Percentiles rank a stretch among this genome's conserved stretches.
These are phyloP conservation scores for Drosophila mayri DNA, from an alignment of 1,140 invertebrate species.

Conservation along the genomic window DNA sequence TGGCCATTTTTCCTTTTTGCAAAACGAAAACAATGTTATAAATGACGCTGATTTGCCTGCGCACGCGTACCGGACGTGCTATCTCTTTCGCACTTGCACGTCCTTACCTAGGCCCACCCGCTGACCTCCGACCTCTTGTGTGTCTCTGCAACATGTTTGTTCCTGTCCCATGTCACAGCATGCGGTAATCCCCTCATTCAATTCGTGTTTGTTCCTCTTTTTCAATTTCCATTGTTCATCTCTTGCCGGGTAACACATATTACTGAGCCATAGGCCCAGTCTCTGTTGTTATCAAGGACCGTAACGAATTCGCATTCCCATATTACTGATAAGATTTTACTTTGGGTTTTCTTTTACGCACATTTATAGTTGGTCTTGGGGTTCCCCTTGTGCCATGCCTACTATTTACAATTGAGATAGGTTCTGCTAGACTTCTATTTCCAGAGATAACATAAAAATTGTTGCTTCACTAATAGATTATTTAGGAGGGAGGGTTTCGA, in stretches of 20 bases:
- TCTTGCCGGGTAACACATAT: constrained; percentile 28
- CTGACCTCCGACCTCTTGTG: constrained; percentile 33
- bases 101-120: constrained; percentile 31
- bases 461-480: background rate
- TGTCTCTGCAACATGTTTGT: constrained; percentile 62
- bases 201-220: constrained; percentile 57
- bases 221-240: constrained; percentile 43
- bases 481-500: too few relatives aligned
- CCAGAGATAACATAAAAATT: background rate
- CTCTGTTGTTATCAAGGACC: constrained; percentile 16
- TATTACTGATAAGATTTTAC: background rate
- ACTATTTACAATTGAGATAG: background rate
- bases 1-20: constrained; percentile 47
- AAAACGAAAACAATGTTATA: constrained; percentile 76
- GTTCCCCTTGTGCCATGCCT: constrained; percentile 1
- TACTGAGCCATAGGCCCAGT: constrained; percentile 52
- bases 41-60: constrained; percentile 56
- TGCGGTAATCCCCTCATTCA: constrained; percentile 50
- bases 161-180: constrained; percentile 33
- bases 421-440: background rate
- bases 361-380: background rate
- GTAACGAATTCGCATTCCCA: background rate
- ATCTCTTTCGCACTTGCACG: constrained; percentile 9
- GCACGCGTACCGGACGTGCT: constrained; percentile 22
- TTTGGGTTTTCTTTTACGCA: background rate